Evolutionary conservation across 2,888 invertebrate species (phyloP).

Genomic region (Agrochola lychnidis): DNA sequence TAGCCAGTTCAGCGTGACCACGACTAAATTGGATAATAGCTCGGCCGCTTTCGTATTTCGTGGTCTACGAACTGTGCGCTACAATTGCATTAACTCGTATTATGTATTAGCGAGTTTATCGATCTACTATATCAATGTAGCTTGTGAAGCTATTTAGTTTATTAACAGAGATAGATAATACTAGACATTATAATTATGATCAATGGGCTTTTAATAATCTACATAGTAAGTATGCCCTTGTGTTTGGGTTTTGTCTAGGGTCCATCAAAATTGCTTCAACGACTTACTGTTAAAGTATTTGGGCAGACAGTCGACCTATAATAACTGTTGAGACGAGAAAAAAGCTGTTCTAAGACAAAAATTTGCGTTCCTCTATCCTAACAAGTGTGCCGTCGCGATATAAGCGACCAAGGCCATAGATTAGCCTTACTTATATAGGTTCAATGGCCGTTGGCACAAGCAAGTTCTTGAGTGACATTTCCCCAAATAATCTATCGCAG

Average conservation of each 20-base stretch:
- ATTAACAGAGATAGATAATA: background rate
- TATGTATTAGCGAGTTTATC: background rate
- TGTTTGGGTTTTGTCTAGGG: background rate
- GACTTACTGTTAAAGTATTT: background rate
- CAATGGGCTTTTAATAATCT: too few species aligned
- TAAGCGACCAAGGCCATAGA: constrained; percentile 20
- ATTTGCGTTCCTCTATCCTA: background rate
- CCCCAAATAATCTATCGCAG: background rate
- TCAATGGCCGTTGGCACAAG: constrained; percentile 30
- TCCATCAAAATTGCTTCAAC: background rate
- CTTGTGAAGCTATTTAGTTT: background rate
- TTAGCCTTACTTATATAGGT: constrained; percentile 25
- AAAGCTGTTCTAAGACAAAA: background rate
- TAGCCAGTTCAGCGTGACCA: constrained; percentile 38
- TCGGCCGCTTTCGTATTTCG: constrained; percentile 57
- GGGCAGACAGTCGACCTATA: background rate
- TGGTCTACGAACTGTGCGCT: constrained; percentile 8
- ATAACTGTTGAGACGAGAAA: background rate
- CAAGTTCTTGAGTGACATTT: constrained; percentile 3
- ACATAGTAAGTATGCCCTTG: background rate
- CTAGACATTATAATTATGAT: background rate
- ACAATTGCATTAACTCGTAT: constrained; percentile 12
- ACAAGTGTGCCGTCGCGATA: background rate
- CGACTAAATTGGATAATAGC: constrained; percentile 54
- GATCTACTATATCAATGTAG: background rate